Base-by-base conservation (phyloP, 2,113 vertebrate species). In the Pterocles burchelli region DNA sequence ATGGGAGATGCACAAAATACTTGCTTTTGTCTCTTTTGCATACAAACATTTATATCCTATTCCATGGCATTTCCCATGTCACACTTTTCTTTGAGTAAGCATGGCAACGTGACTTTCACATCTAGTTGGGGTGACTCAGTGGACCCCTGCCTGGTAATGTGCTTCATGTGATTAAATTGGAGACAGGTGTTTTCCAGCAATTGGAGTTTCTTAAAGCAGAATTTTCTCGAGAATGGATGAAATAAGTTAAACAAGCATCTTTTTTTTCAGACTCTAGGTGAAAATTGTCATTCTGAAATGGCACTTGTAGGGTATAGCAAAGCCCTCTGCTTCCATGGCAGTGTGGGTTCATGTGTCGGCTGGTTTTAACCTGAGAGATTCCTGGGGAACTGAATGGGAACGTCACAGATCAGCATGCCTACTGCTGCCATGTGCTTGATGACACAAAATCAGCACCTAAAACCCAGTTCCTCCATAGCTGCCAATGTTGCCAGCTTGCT, bases 91-190 rank as follows among this genome's bases (percentile, higher is more conserved):
- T 63, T 71, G 72, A 65, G 19, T 43, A 89, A 78, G 62, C 43
- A 61, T 10, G 91, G 41, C 54, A 62, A 67, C 80, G 89, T 61
- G 63, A 54, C 29, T 85, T 95, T 78, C 28, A 8, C 67, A 46
- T 79, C 33, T 91, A 6, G 19, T 14, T 89, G 68, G 46, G 31
- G 13, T 93, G 74, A 90, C 62, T 90, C 96, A 91, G 41, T 74
- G 73, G 90, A 68, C 80, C 65, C 48, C 33, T 65, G 57, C 41
- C 63, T 83, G 65, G 5, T 43, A 82, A 90, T 20, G 46, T n/a
- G 29, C 61, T 61, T 96, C 82, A 52, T 20, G 14, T 74, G 72
- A 96, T 91, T 94, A 87, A 95, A 90, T 48, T 71, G 93, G 85
- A 77, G 26, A 5, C 8, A 31, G 31, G 25, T 59, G 33, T 77